These are phyloP conservation scores for Eurytoma adleriae DNA, from an alignment of 2,888 invertebrate species.

Conservation along the genomic window DNA sequence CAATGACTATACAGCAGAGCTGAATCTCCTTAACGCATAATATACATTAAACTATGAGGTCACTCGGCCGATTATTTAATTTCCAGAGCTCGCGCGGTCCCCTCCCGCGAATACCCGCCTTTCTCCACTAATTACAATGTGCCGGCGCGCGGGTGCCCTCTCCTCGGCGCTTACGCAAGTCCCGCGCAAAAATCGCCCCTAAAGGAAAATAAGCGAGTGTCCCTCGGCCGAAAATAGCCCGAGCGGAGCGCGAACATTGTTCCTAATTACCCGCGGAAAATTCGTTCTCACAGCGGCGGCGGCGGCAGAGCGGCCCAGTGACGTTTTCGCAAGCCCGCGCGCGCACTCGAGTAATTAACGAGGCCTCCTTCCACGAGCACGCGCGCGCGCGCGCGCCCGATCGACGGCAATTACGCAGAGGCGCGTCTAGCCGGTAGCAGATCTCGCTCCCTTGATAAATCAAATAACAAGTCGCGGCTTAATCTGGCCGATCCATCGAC, in stretches of 20 bases:
- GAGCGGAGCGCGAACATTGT: slow-evolving; percentile 37
- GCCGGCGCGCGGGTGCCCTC: not conserved
- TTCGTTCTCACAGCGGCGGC: slow-evolving; percentile 48
- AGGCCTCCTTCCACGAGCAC: not conserved
- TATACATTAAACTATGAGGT: too few species aligned
- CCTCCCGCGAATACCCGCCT: not conserved
- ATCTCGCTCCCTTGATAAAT: slow-evolving; percentile 71
- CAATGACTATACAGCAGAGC: too few species aligned
- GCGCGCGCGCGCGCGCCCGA: slow-evolving; percentile 3
- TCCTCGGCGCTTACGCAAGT: not conserved
- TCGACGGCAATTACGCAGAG: slow-evolving; percentile 35
- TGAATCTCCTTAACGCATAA: too few species aligned
- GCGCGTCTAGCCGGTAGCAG: slow-evolving; percentile 62
- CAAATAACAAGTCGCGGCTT: slow-evolving; percentile 71
- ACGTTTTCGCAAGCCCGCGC: slow-evolving; percentile 47
- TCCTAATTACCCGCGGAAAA: slow-evolving; percentile 44
- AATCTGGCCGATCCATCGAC: slow-evolving; percentile 74
- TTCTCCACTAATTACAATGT: slow-evolving; percentile 41
- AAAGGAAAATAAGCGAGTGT: not conserved
- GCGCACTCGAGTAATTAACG: slow-evolving; percentile 48
- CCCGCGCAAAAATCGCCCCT: not conserved
- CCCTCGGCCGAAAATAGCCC: not conserved
- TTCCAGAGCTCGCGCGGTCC: too few species aligned
- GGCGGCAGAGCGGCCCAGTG: slow-evolving; percentile 19
- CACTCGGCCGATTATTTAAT: too few species aligned